Evolutionary conservation across 2,888 invertebrate genomes (phyloP), one percentile per base, ranked within the genome.

Genomic region (Galerucella calmariensis): DNA sequence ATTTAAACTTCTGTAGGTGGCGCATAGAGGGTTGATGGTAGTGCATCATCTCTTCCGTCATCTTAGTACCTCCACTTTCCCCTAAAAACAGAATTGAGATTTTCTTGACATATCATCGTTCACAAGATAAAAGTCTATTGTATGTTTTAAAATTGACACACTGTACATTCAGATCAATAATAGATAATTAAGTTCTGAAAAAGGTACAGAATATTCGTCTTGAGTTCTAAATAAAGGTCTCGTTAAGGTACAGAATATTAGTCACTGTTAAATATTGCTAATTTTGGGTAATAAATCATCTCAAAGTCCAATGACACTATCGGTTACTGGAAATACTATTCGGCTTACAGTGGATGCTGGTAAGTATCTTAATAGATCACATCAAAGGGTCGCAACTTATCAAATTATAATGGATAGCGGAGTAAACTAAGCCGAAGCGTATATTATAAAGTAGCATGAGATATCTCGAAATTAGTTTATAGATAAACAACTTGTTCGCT

Each of bases 401-500:
- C 27, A 61, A 61, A 12, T 61, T 61, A 61, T 14, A 27, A 61
- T n/a, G 61, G 35, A 61, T 61, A 61, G 14, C 61, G 61, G 14
- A 61, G 61, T 27, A 41, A 61, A 62, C 44, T 41, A 41, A 62
- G 27, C 41, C n/a, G n/a, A 9, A 41, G 41, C 41, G 3, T 24
- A 24, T 27, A 27, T 59, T 27, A 27, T 59, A 59, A 20, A 24
- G 58, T 59, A 59, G 27, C 27, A 59, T 20, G 12, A 27, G 27
- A 27, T 24, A 24, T 59, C 66, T 41, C 12, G 41, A 56, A 51
- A 24, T 67, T 35, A 14, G 53, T 27, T 20, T 53, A 41, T 59
- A 62, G 75, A 73, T 72, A 75, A 72, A 69, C 66, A n/a, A 51
- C 51, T 51, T n/a, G 4, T 51, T 51, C 51, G 51, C 14, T 51